Evolutionary conservation across 64 coral and sea anemone genomes (phyloP).

Genomic region (Astreopora myriophthalma): DNA sequence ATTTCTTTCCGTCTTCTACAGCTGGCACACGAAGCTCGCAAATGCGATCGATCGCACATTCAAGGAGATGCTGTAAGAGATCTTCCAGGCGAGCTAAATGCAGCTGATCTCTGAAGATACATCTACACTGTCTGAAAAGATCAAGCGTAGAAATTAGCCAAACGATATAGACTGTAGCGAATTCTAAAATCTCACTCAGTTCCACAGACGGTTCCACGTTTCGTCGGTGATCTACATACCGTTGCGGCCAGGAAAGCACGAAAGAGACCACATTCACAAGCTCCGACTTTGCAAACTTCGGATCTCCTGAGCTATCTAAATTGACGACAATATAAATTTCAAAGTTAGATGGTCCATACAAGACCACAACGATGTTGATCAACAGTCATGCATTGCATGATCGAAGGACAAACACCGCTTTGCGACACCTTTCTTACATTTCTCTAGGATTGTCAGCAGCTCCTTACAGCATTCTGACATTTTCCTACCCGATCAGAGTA

Average conservation of each 20-base stretch:
- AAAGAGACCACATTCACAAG: slow-evolving; percentile 80
- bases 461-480: slow-evolving; percentile 98
- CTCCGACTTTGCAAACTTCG: slow-evolving; percentile 92
- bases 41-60: slow-evolving; percentile 74
- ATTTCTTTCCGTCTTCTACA: slow-evolving; percentile 26
- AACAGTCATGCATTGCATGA: background rate
- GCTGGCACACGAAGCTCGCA: slow-evolving; percentile 37
- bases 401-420: background rate
- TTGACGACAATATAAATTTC: background rate
- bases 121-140: slow-evolving; percentile 84
- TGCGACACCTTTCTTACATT: slow-evolving; percentile 63
- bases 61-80: slow-evolving; percentile 74
- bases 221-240: slow-evolving; percentile 62
- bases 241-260: slow-evolving; percentile 91
- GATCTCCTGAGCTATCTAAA: slow-evolving; percentile 82
- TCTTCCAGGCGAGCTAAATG: slow-evolving; percentile 88
- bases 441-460: slow-evolving; percentile 77
- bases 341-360: background rate
- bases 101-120: slow-evolving; percentile 91
- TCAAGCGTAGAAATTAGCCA: background rate
- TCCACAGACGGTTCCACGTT: background rate
- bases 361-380: background rate
- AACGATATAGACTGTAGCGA: background rate
- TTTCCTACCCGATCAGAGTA: background rate
- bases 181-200: too few relatives aligned